These are phyloP conservation scores for Anisognathus igniventris DNA, from an alignment of 2,797 vertebrate species.

Conservation along the genomic window DNA sequence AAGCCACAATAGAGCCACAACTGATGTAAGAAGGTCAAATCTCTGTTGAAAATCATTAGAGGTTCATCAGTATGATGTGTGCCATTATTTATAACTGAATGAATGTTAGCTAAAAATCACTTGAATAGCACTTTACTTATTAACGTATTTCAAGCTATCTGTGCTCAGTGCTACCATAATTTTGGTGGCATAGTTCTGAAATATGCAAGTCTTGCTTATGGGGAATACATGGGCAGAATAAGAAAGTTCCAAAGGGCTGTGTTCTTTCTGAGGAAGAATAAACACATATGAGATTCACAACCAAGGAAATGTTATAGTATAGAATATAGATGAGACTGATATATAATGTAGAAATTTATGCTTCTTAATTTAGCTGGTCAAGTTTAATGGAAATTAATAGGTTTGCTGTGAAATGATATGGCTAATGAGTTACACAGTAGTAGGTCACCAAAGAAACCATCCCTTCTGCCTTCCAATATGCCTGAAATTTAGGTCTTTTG, in stretches of 20 bases:
- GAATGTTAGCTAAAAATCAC: not conserved
- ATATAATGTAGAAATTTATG: not conserved
- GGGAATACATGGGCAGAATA: not conserved
- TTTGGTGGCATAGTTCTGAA: not conserved
- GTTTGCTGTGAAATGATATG: not conserved
- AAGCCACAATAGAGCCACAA: not conserved
- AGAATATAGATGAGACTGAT: not conserved
- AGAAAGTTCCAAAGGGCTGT: not conserved
- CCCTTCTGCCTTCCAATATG: not conserved
- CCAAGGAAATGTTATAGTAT: not conserved
- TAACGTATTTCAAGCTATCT: not conserved
- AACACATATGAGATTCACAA: not conserved
- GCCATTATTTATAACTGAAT: not conserved
- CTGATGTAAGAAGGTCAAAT: conserved; percentile 4
- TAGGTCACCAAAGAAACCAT: not conserved
- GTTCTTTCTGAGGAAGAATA: not conserved
- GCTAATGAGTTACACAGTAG: not conserved
- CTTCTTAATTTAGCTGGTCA: not conserved
- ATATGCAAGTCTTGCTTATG: not conserved
- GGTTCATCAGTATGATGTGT: not conserved
- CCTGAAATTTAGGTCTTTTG: not conserved
- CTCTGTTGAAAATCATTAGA: not conserved
- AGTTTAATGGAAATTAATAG: not conserved
- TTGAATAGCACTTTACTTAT: not conserved
- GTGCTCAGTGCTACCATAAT: not conserved